Evolutionary conservation across 2,797 vertebrate species (phyloP).

Genomic region (Triplophysa bombifrons): DNA sequence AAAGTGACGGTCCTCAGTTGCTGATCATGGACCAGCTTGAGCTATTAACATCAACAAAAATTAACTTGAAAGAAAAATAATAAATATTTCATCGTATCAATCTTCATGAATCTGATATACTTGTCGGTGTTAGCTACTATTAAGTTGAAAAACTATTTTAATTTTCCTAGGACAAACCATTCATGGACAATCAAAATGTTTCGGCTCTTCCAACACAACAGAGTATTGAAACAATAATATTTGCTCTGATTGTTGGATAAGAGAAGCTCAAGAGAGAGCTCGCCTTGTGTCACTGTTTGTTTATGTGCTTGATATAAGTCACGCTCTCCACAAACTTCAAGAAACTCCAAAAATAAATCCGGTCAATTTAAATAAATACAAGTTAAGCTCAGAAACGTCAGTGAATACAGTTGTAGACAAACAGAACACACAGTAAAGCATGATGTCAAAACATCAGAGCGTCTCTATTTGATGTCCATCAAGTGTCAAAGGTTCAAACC

Average conservation of each 20-base stretch:
- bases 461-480: too few relatives aligned
- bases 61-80: not conserved
- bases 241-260: constrained; percentile 36
- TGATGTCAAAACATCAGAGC: too few relatives aligned
- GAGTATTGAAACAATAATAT: constrained; percentile 47
- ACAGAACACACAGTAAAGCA: too few relatives aligned
- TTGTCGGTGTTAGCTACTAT: not conserved
- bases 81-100: not conserved
- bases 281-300: constrained; percentile 51
- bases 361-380: constrained; percentile 6
- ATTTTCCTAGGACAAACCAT: not conserved
- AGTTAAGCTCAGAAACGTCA: not conserved
- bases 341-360: constrained; percentile 51
- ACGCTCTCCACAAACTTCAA: constrained; percentile 42
- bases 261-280: not conserved
- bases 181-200: constrained; percentile 8
- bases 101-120: not conserved
- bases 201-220: constrained; percentile 37
- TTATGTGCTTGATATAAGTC: constrained; percentile 33
- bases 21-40: too few relatives aligned
- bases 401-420: not conserved
- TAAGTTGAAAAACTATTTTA: not conserved
- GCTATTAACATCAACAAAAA: too few relatives aligned
- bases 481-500: too few relatives aligned
- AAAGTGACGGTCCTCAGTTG: too few relatives aligned